Evolutionary conservation across 1,140 invertebrate species (phyloP).

Genomic region (Cardiocondyla obscurior): DNA sequence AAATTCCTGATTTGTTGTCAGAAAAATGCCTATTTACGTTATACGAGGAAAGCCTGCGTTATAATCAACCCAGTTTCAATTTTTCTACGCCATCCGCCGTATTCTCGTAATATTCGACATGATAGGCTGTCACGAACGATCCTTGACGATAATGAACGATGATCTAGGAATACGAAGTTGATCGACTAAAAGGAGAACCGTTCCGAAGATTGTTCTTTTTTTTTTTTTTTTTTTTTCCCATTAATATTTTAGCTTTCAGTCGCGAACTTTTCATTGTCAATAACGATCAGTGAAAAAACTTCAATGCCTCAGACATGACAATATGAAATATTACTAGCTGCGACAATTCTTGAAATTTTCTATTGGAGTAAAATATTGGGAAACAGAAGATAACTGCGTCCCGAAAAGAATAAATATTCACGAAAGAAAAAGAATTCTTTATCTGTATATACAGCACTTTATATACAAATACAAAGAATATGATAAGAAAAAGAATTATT

Average conservation of each 20-base stretch:
- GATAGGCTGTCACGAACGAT: not conserved
- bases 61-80: no score
- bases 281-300: conserved; percentile 11
- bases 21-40: not conserved
- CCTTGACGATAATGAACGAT: conserved; percentile 10
- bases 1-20: not conserved
- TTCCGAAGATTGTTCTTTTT: not conserved
- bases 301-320: not conserved
- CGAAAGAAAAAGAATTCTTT: not conserved
- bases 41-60: not conserved
- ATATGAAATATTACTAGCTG: conserved; percentile 12
- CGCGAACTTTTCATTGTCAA: not conserved
- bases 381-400: not conserved
- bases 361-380: not conserved
- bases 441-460: no score
- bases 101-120: not conserved
- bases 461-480: no score
- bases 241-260: conserved; percentile 15
- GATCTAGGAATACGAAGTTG: not conserved
- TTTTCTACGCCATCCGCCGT: not conserved
- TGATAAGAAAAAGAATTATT: no score
- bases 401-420: not conserved
- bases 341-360: not conserved
- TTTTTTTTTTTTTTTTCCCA: not conserved
- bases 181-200: not conserved